Evolutionary conservation across 2,797 vertebrate species (phyloP).

Genomic region (Merluccius polli): DNA sequence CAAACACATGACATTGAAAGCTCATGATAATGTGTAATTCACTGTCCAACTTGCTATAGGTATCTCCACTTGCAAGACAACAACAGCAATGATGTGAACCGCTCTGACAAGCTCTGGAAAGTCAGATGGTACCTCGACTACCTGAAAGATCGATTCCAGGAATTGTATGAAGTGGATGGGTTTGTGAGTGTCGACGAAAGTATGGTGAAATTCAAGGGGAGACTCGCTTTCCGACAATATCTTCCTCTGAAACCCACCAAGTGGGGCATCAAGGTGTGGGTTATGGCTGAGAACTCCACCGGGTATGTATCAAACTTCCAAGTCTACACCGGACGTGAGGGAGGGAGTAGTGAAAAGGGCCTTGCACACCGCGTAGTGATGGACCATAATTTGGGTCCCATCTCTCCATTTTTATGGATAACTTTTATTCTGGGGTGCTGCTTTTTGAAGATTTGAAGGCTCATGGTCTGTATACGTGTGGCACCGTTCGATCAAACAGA

Average conservation of each 20-base stretch:
- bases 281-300: conserved; percentile 12
- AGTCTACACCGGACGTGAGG: background rate
- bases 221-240: conserved; percentile 7
- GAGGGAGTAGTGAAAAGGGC: conserved; percentile 2
- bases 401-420: conserved; percentile 12
- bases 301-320: conserved; percentile 6
- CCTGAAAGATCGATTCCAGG: background rate
- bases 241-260: conserved; percentile 8
- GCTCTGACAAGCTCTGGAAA: conserved; percentile 4
- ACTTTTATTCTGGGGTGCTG: background rate
- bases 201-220: conserved; percentile 9
- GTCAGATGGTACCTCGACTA: conserved; percentile 1
- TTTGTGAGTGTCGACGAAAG: background rate
- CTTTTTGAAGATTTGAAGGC: conserved; percentile 4
- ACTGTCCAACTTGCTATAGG: background rate
- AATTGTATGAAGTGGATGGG: background rate
- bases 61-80: background rate
- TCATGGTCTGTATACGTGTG: conserved; percentile 5
- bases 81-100: too few species aligned
- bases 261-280: conserved; percentile 17
- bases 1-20: too few species aligned
- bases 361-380: conserved; percentile 2
- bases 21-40: too few species aligned
- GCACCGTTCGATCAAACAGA: conserved; percentile 1
- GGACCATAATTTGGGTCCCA: conserved; percentile 5